Base-by-base conservation (phyloP, 2,113 vertebrate genomes). In the Leuciscus idus region DNA sequence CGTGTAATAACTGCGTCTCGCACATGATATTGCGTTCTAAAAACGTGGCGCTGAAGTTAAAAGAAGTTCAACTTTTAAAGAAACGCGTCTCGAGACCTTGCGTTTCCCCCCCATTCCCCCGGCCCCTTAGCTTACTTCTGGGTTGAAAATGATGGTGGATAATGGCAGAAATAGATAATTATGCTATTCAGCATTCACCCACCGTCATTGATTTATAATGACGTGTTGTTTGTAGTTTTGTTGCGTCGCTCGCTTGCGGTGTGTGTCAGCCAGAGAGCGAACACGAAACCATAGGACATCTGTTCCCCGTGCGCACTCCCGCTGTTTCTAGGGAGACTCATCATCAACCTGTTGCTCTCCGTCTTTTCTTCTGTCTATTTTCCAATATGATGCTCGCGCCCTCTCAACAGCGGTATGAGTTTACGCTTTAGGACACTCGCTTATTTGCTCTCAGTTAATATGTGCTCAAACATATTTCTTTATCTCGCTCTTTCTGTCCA, bases 301-400 rank as follows among this genome's bases (percentile, higher is more conserved):
- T 91, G 86, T 87, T 90, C 1, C 66, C 36, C 74, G 76, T 28
- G 28, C 48, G 50, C 68, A 68, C 85, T 80, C 36, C 66, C 23
- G 68, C 72, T 91, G 88, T 92, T 91, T 92, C 90, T 91, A 84
- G 87, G 92, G 90, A 92, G 89, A 89, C 89, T 86, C 81, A 86
- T 10, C 73, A 48, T 89, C 81, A 90, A 88, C 85, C 85, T 91
- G 85, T 87, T 89, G 89, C 50, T 61, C 64, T 70, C 82, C 28
- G 23, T 84, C 90, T 62, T 36, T 64, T 39, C 30, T 68, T 50
- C 36, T 46, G 10, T 23, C 13, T 72, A 8, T 13, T 52, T 74
- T 90, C 1, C 89, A 87, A 28, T 68, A 76, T 83, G 84, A 64
- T 21, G 86, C 91, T 82, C 52, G 17, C 59, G 12, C 36, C 70